phyloP scores from a whole-genome alignment of 2,888 invertebrate species.

The Elgonia sp. region DNA sequence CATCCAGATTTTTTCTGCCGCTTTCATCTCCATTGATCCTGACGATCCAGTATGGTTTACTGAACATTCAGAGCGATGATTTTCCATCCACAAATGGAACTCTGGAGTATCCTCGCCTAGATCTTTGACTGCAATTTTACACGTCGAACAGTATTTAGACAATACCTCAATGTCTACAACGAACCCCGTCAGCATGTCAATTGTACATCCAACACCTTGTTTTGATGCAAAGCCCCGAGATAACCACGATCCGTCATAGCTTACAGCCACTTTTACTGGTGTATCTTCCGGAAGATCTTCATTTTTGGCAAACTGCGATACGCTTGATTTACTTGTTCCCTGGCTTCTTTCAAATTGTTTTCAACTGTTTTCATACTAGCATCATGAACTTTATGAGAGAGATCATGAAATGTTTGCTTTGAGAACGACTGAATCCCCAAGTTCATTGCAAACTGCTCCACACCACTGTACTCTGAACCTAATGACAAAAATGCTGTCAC shows the following conservation, averaged over 20 bases:
- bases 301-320: constrained; percentile 4
- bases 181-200: constrained; percentile 18
- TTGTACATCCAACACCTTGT: constrained; percentile 22
- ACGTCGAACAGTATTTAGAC: constrained; percentile 20
- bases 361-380: not conserved
- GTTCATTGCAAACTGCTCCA: too few species aligned
- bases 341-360: constrained; percentile 9
- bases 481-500: too few species aligned
- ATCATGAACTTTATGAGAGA: constrained; percentile 16
- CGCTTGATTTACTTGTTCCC: not conserved
- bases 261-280: constrained; percentile 12
- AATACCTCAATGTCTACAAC: constrained; percentile 10
- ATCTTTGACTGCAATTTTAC: constrained; percentile 1
- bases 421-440: not conserved
- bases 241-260: constrained; percentile 37
- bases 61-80: not conserved
- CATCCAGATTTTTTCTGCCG: constrained; percentile 4
- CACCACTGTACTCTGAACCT: too few species aligned
- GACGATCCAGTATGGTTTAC: constrained; percentile 14
- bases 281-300: not conserved
- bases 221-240: constrained; percentile 32
- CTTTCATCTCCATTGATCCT: constrained; percentile 41
- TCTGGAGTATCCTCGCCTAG: constrained; percentile 28
- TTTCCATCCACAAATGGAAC: constrained; percentile 22
- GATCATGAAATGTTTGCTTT: not conserved